These are phyloP conservation scores for Mormyrus lacerda DNA, from an alignment of 2,113 vertebrate genomes.

Conservation along the genomic window DNA sequence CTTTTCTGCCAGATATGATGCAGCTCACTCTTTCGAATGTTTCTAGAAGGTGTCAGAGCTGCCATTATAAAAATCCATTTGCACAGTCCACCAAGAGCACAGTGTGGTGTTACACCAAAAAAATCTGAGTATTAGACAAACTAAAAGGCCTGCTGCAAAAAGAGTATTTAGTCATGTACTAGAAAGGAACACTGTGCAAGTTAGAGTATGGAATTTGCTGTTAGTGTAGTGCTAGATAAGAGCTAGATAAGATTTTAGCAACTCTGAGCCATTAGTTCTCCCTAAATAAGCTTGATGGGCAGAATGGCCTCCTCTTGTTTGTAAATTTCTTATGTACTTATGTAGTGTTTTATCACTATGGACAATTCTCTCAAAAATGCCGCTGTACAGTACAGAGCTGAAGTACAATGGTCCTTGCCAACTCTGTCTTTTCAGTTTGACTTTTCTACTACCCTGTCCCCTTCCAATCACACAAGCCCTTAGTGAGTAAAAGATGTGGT, in stretches of 20 bases:
- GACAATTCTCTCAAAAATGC: background rate
- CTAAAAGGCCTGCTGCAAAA: background rate
- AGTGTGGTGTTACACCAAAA: background rate
- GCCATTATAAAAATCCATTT: background rate
- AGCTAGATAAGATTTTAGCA: too few relatives aligned
- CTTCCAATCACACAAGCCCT: background rate
- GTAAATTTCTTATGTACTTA: too few relatives aligned
- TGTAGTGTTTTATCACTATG: background rate
- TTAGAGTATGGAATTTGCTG: too few relatives aligned
- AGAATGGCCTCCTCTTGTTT: too few relatives aligned
- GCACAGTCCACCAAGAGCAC: too few relatives aligned
- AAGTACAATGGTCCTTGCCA: background rate
- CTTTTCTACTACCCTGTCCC: background rate
- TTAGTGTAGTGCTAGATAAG: too few relatives aligned
- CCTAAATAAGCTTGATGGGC: too few relatives aligned
- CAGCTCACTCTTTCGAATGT: background rate
- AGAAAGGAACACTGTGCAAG: background rate
- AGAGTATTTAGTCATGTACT: background rate
- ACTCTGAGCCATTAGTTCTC: too few relatives aligned
- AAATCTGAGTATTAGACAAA: background rate
- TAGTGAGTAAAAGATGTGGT: background rate
- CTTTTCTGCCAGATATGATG: background rate
- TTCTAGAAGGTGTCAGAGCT: background rate
- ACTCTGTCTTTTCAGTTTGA: background rate
- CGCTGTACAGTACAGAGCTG: too few relatives aligned